Percentiles rank a stretch among this genome's conserved stretches.
Conservation (phyloP, 2,888 invertebrate genomes). For the Phyllotreta striolata region DNA sequence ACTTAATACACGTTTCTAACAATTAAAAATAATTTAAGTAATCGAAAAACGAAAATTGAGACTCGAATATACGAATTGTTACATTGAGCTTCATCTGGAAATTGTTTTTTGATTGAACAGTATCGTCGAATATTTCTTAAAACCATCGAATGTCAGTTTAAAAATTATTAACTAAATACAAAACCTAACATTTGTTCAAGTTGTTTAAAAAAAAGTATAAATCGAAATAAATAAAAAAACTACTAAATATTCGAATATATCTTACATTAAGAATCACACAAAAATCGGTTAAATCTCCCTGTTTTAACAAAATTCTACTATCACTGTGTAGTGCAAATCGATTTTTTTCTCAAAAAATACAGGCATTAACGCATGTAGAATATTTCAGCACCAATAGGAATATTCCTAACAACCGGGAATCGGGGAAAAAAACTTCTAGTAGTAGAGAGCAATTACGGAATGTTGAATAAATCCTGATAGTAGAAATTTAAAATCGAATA, state of each 20-base stretch:
- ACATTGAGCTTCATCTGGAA: too few species aligned
- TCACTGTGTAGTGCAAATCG: not conserved
- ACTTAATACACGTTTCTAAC: conserved; percentile 4
- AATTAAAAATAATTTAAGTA: conserved; percentile 6
- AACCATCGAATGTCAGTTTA: too few species aligned
- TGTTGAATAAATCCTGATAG: too few species aligned
- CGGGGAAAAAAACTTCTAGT: too few species aligned
- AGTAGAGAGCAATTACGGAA: too few species aligned
- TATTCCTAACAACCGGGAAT: too few species aligned
- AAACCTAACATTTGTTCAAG: conserved; percentile 5
- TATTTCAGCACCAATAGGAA: too few species aligned
- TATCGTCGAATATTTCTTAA: too few species aligned
- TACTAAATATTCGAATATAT: conserved; percentile 30
- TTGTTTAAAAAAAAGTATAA: conserved; percentile 31
- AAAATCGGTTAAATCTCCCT: conserved; percentile 11
- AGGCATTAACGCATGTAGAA: not conserved
- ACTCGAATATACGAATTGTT: too few species aligned
- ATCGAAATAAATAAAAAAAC: conserved; percentile 33
- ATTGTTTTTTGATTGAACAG: too few species aligned
- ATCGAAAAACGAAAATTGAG: too few species aligned
- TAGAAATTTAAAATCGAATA: too few species aligned
- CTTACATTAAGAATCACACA: conserved; percentile 28
- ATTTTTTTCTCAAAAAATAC: not conserved
- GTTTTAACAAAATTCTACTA: conserved; percentile 4
- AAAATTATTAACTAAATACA: not conserved